Conservation (phyloP, 2,888 invertebrate species). For the Eupithecia vulgata region DNA sequence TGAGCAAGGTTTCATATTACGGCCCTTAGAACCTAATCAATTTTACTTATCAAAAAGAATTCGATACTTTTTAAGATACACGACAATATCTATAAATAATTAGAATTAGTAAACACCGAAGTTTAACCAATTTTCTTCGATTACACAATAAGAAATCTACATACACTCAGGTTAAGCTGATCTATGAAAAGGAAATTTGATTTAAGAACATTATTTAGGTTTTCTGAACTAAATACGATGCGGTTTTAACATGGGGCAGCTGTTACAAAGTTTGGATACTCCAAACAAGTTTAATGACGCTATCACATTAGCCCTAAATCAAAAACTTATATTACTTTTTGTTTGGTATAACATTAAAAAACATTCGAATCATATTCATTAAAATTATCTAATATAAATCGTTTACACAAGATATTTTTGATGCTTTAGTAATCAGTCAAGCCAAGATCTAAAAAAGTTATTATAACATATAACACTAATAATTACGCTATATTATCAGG, state of each 20-base stretch:
- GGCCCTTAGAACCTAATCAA: neutral
- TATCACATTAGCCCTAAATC: constrained; percentile 61
- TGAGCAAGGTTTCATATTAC: no score
- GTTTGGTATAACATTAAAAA: constrained; percentile 70
- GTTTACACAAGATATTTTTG: constrained; percentile 49
- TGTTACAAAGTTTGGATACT: neutral
- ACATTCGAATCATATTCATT: constrained; percentile 72
- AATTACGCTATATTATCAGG: constrained; percentile 19
- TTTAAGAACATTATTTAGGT: no score
- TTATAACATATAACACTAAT: constrained; percentile 38
- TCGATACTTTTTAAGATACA: constrained; percentile 23
- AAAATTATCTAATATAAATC: constrained; percentile 57
- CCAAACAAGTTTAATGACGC: constrained; percentile 43
- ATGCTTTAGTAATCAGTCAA: constrained; percentile 61
- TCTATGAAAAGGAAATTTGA: neutral
- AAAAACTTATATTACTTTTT: constrained; percentile 58
- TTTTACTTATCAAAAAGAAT: constrained; percentile 19
- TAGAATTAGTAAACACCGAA: constrained; percentile 1
- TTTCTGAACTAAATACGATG: neutral
- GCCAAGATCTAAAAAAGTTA: constrained; percentile 56
- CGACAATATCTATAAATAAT: constrained; percentile 9
- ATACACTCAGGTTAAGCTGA: neutral
- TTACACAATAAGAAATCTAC: constrained; percentile 4
- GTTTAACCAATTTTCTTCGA: neutral
- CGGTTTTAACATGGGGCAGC: neutral